Evolutionary conservation across 1,140 invertebrate genomes (phyloP).

Genomic region (Stegodyphus mimosarum): DNA sequence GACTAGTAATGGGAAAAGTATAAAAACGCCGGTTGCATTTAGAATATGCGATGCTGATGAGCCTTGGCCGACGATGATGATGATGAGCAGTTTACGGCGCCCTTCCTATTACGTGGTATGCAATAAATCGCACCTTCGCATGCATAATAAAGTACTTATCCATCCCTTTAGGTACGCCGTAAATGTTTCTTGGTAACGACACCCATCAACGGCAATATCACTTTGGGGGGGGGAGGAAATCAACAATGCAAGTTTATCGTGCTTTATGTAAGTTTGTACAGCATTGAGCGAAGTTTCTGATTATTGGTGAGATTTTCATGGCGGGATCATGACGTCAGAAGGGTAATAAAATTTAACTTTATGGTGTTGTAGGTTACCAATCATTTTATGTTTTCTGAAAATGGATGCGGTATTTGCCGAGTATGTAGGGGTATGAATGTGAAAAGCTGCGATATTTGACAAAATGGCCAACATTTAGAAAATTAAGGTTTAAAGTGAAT

Average conservation of each 20-base stretch:
- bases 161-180: not conserved
- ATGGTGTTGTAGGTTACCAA: too few species aligned
- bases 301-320: too few species aligned
- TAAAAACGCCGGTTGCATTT: too few species aligned
- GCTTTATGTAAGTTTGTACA: not conserved
- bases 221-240: not conserved
- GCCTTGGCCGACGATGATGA: conserved; percentile 21
- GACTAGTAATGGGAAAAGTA: too few species aligned
- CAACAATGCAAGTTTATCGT: not conserved
- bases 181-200: conserved; percentile 45
- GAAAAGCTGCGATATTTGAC: too few species aligned
- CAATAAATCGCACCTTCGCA: conserved; percentile 55
- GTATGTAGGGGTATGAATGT: too few species aligned
- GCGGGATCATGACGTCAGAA: too few species aligned
- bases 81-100: conserved; percentile 44
- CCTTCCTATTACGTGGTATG: conserved; percentile 17
- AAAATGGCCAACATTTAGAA: too few species aligned
- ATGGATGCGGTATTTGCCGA: too few species aligned
- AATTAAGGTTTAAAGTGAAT: too few species aligned
- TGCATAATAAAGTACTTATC: conserved; percentile 54
- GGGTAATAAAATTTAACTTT: too few species aligned
- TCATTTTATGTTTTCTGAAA: too few species aligned
- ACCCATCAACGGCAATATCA: conserved; percentile 41
- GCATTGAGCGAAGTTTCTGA: not conserved
- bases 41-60: conserved; percentile 3